Base-by-base conservation (phyloP, 1,140 invertebrate genomes). In the Metopolophium dirhodum region DNA sequence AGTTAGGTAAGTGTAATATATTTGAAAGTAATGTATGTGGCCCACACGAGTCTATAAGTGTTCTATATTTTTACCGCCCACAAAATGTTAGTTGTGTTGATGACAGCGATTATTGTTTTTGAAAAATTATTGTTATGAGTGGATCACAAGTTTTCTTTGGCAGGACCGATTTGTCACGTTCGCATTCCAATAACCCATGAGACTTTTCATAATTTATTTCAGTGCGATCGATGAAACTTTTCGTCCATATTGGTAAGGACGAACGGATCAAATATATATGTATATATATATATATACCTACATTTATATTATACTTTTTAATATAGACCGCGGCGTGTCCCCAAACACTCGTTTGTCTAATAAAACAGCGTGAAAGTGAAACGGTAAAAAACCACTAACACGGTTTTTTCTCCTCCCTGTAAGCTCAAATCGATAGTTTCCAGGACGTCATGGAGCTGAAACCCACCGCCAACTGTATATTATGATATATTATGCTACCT, bases 271-370 rank as follows among this genome's bases (percentile, higher is more conserved):
- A 77, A 77, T 77, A 77, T 14, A 77, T n/a, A 18, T n/a, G 1
- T 30, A 30, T 30, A 14, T 11, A 30, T 7, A 30, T 26, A 61
- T 22, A 30, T 68, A 23, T 68, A 51, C 3, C 3, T 6, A 68
- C 30, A 30, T n/a, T 14, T 30, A 30, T 20, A 77, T 77, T 77
- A 77, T 77, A n/a, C 61, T 77, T 77, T 77, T 77, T 77, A n/a
- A 77, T 77, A n/a, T n/a, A 77, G 61, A n/a, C 30, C 61, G 7
- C 14, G 61, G 14, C 30, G 30, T n/a, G 61, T 77, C n/a, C 61
- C 61, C 61, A 77, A 77, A n/a, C 61, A n/a, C 30, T 77, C 61
- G n/a, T n/a, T n/a, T 77, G 61, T 77, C n/a, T 77, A 77, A 77
- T 77, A 77, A 68, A 77, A n/a, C n/a, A 77, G 30, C 61, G 61